Percentiles rank a stretch among this genome's conserved stretches.
Conservation (phyloP, 1,140 invertebrate genomes). For the Zaprionus tsacasi region DNA sequence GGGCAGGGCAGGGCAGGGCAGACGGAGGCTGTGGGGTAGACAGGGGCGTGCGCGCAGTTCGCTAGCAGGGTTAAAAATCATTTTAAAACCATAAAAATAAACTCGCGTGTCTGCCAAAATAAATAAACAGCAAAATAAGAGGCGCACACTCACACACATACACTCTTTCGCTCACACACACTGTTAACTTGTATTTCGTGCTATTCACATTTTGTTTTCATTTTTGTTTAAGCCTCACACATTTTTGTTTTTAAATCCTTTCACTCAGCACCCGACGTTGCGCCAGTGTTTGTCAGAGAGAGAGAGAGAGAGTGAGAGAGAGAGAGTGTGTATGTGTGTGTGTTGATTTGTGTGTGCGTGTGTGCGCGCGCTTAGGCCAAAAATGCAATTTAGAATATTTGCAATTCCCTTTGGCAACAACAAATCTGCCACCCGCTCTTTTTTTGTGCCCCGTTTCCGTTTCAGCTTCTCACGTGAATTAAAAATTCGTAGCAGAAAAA, state of each 20-base stretch:
- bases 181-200: slow-evolving; percentile 31
- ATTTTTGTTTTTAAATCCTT: slow-evolving; percentile 77
- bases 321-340: neutral
- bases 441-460: slow-evolving; percentile 18
- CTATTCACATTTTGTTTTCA: slow-evolving; percentile 41
- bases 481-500: neutral
- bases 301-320: too few species aligned
- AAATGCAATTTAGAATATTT: slow-evolving; percentile 81
- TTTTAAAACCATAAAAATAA: slow-evolving; percentile 83
- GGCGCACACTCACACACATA: slow-evolving; percentile 27
- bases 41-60: neutral
- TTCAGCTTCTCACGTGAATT: slow-evolving; percentile 27
- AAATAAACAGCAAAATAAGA: slow-evolving; percentile 68
- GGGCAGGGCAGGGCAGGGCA: neutral
- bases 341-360: slow-evolving; percentile 34
- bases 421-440: slow-evolving; percentile 38
- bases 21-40: neutral
- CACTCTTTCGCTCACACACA: slow-evolving; percentile 29
- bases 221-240: slow-evolving; percentile 73
- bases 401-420: slow-evolving; percentile 73
- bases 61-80: slow-evolving; percentile 75
- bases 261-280: slow-evolving; percentile 66
- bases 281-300: neutral
- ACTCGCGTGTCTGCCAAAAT: slow-evolving; percentile 73
- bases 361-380: slow-evolving; percentile 42